Evolutionary conservation across 1,140 invertebrate species (phyloP).

Genomic region (Oncopeltus fasciatus): DNA sequence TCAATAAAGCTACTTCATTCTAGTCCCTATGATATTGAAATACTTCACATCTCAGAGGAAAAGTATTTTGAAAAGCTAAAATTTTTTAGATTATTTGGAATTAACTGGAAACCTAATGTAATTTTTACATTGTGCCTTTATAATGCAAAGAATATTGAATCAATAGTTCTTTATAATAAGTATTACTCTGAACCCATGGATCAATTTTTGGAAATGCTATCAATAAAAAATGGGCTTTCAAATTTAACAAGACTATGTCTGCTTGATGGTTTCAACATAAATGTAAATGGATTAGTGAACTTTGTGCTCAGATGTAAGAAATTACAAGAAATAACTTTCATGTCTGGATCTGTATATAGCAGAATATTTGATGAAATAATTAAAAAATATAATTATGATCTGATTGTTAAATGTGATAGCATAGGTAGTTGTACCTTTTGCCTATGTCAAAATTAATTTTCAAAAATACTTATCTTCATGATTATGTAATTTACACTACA

Average conservation of each 20-base stretch:
- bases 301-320: background rate
- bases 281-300: background rate
- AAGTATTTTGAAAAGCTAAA: conserved; percentile 1
- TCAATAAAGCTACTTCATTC: background rate
- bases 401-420: background rate
- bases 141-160: background rate
- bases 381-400: background rate
- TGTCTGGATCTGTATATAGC: background rate
- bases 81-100: background rate
- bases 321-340: background rate
- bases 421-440: background rate
- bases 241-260: background rate
- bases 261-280: background rate
- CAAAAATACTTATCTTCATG: too few relatives aligned
- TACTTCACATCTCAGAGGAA: background rate
- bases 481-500: too few relatives aligned
- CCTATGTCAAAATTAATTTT: background rate
- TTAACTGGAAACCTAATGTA: background rate
- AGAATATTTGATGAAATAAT: background rate
- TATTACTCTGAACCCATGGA: background rate
- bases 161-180: background rate
- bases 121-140: conserved; percentile 2
- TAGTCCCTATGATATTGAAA: background rate
- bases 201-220: background rate
- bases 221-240: background rate